phyloP scores from a whole-genome alignment of 1,140 invertebrate genomes.

The Sipha flava region DNA sequence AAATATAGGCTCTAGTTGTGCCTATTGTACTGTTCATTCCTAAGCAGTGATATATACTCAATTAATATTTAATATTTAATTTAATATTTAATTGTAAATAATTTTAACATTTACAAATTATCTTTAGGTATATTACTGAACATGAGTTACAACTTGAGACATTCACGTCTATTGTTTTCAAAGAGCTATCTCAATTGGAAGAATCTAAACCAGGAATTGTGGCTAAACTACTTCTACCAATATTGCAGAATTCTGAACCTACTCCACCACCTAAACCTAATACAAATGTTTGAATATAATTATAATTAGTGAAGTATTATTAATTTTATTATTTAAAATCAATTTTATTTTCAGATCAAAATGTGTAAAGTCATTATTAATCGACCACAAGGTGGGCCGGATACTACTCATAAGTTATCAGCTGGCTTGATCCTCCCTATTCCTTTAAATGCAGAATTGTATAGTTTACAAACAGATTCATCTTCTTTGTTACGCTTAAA shows the following conservation, averaged over 20 bases:
- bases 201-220: constrained; percentile 80
- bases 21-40: too few relatives aligned
- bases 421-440: constrained; percentile 82
- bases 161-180: constrained; percentile 70
- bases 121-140: constrained; percentile 44
- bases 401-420: constrained; percentile 84
- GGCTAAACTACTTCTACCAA: constrained; percentile 66
- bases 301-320: neutral
- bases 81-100: too few relatives aligned
- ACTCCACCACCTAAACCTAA: constrained; percentile 55
- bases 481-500: constrained; percentile 65
- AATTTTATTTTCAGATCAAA: constrained; percentile 48
- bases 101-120: neutral
- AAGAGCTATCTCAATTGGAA: constrained; percentile 63
- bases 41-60: too few relatives aligned
- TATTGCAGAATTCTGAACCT: constrained; percentile 58
- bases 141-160: constrained; percentile 56
- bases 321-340: neutral
- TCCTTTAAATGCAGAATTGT: constrained; percentile 74
- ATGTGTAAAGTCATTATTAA: constrained; percentile 74
- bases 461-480: constrained; percentile 58
- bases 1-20: too few relatives aligned
- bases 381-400: constrained; percentile 72
- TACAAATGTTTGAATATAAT: constrained; percentile 44
- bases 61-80: too few relatives aligned